Evolutionary conservation across 2,797 vertebrate species (phyloP).

Genomic region (Iguana delicatissima): DNA sequence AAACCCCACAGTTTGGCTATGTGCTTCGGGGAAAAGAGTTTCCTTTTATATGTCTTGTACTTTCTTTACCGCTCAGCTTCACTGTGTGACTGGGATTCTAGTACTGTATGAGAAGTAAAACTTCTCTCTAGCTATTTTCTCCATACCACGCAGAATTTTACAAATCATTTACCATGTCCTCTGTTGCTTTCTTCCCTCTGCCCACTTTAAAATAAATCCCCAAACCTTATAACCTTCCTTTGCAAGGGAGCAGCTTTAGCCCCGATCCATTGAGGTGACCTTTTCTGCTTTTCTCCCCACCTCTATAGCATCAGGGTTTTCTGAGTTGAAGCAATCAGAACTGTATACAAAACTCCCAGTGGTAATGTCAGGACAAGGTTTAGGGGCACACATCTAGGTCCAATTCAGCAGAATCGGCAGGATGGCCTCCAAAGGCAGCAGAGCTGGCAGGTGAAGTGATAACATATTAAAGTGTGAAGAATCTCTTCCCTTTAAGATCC

Average conservation of each 20-base stretch:
- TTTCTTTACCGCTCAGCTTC: not conserved
- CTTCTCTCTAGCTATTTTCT: not conserved
- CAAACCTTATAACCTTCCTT: not conserved
- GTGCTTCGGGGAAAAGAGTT: not conserved
- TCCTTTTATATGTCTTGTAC: not conserved
- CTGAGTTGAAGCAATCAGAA: not conserved
- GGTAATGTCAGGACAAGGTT: not conserved
- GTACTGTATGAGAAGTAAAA: too few relatives aligned
- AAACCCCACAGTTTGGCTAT: not conserved
- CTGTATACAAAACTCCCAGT: not conserved
- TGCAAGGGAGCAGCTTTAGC: not conserved
- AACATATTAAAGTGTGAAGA: not conserved
- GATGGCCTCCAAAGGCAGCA: not conserved
- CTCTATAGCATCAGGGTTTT: not conserved
- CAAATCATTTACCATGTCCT: not conserved
- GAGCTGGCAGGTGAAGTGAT: not conserved
- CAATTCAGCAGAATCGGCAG: not conserved
- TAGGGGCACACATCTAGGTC: not conserved
- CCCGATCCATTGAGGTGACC: not conserved
- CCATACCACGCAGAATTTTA: not conserved
- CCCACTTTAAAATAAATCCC: not conserved
- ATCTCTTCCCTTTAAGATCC: not conserved
- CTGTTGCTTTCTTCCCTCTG: not conserved
- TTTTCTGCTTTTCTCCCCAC: not conserved
- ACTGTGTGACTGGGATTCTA: not conserved